Percentiles rank a stretch among this genome's conserved stretches.
Conservation (phyloP, 2,113 vertebrate genomes). For the Tachysurus vachellii region DNA sequence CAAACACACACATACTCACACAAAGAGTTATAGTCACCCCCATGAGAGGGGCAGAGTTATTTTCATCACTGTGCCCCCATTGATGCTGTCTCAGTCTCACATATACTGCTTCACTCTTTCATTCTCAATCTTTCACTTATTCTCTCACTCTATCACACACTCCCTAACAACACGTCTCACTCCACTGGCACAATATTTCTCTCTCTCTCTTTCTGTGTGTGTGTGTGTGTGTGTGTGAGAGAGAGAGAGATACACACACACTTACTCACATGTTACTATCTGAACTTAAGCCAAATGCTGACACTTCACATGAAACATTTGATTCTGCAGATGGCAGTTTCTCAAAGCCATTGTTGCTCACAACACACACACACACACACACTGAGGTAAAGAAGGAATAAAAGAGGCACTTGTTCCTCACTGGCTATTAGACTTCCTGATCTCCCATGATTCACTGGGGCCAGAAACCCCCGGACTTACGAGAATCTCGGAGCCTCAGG, state of each 20-base stretch:
- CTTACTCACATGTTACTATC: not conserved
- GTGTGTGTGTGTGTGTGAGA: not conserved
- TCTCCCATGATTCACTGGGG: conserved; percentile 24
- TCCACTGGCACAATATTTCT: not conserved
- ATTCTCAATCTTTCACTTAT: not conserved
- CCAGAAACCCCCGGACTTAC: conserved; percentile 26
- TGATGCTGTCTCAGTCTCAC: not conserved
- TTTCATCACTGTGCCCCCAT: conserved; percentile 6
- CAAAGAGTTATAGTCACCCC: not conserved
- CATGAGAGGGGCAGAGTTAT: not conserved
- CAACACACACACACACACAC: conserved; percentile 17
- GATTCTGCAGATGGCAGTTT: conserved; percentile 31
- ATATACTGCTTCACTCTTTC: not conserved
- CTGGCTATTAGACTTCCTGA: conserved; percentile 13
- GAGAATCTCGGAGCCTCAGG: not conserved
- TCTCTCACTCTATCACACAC: no score
- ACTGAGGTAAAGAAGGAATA: conserved; percentile 2
- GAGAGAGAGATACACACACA: not conserved
- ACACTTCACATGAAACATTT: conserved; percentile 14
- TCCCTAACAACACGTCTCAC: no score
- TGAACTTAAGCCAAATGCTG: not conserved
- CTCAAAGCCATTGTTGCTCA: not conserved
- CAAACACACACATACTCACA: not conserved
- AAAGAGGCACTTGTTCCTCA: conserved; percentile 9
- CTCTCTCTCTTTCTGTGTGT: not conserved